phyloP scores from a whole-genome alignment of 2,797 vertebrate species.

The Acridotheres tristis region DNA sequence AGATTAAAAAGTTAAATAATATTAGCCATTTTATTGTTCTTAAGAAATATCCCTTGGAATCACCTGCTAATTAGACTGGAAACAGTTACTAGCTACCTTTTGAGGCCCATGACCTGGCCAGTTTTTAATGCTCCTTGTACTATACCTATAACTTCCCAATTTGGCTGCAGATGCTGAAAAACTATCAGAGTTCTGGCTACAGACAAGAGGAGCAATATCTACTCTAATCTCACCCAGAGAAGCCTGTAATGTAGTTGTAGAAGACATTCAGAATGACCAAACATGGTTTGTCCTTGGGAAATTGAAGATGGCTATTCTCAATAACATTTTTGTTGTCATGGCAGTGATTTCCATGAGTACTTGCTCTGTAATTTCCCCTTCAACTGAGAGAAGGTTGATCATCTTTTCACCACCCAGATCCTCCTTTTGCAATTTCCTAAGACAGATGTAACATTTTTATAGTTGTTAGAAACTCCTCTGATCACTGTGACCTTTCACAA shows the following conservation, averaged over 20 bases:
- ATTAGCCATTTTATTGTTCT: not conserved
- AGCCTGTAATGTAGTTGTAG: not conserved
- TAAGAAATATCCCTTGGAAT: not conserved
- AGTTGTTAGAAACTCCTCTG: not conserved
- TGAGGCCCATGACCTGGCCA: not conserved
- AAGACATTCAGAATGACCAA: not conserved
- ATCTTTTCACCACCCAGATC: not conserved
- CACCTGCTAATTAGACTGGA: not conserved
- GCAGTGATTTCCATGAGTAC: not conserved
- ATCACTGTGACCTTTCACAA: not conserved
- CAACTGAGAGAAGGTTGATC: not conserved
- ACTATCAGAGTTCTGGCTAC: not conserved
- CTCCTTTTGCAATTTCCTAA: not conserved
- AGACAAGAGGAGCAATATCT: not conserved
- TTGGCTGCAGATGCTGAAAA: not conserved
- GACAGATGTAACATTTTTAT: not conserved
- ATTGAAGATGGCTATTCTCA: not conserved
- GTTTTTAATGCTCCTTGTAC: not conserved
- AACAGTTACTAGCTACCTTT: not conserved
- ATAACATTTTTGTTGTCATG: not conserved
- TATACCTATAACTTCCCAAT: not conserved
- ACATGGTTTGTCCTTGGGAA: not conserved
- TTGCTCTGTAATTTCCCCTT: not conserved
- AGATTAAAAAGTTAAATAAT: not conserved
- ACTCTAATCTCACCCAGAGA: not conserved